These are phyloP conservation scores for Falcaria lacertinaria DNA, from an alignment of 2,888 invertebrate species.

Conservation along the genomic window DNA sequence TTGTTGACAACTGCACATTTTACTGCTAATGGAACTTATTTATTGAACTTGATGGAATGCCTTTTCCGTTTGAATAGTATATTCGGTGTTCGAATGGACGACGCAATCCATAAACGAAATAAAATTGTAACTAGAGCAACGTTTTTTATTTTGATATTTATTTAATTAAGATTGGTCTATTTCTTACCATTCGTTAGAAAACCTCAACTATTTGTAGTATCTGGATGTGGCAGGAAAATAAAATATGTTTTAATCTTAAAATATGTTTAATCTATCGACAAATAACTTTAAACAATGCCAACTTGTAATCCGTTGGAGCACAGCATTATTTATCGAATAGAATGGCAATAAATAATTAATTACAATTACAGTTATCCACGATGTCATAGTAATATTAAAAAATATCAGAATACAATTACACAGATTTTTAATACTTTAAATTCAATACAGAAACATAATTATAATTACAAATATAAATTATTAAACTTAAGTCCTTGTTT, in stretches of 20 bases:
- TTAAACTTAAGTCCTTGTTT: slow-evolving; percentile 46
- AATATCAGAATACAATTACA: slow-evolving; percentile 52
- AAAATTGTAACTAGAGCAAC: slow-evolving; percentile 26
- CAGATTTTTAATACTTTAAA: slow-evolving; percentile 50
- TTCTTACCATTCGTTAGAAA: too few species aligned
- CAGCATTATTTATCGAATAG: slow-evolving; percentile 44
- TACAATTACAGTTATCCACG: slow-evolving; percentile 41
- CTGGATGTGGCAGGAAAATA: slow-evolving; percentile 20
- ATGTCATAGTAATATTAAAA: slow-evolving; percentile 48
- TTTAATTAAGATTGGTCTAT: too few species aligned
- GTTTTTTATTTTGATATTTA: slow-evolving; percentile 15
- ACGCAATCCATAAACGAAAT: slow-evolving; percentile 64
- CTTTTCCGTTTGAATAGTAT: slow-evolving; percentile 72
- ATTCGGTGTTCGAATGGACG: slow-evolving; percentile 64
- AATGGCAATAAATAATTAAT: slow-evolving; percentile 68
- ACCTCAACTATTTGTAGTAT: too few species aligned
- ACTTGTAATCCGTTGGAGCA: slow-evolving; percentile 51
- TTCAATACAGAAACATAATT: slow-evolving; percentile 40
- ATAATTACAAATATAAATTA: slow-evolving; percentile 46
- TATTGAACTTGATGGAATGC: slow-evolving; percentile 67
- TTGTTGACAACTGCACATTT: slow-evolving; percentile 45
- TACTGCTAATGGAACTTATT: slow-evolving; percentile 51
- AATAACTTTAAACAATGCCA: slow-evolving; percentile 75
- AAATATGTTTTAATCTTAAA: slow-evolving; percentile 44
- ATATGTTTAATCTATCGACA: slow-evolving; percentile 75